Conservation (phyloP, 2,888 invertebrate genomes). For the Antheraea assamensis region DNA sequence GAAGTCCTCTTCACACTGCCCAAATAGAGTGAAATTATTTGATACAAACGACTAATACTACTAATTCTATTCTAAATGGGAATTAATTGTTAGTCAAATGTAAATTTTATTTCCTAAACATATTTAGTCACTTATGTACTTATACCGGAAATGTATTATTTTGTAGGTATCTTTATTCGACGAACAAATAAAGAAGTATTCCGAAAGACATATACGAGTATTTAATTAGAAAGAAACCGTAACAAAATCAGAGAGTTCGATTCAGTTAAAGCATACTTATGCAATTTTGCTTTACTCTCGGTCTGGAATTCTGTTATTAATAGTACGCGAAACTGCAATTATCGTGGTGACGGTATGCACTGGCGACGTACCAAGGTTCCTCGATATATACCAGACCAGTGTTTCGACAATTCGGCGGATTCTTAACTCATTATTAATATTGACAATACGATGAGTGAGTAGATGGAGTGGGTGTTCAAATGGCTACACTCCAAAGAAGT, state of each 20-base stretch:
- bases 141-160: no score
- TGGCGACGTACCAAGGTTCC: constrained; percentile 34
- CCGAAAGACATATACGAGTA: background rate
- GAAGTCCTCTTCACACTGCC: no score
- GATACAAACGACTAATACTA: no score
- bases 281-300: background rate
- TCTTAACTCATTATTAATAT: constrained; percentile 22
- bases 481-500: background rate
- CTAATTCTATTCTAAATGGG: no score
- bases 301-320: background rate
- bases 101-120: no score
- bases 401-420: constrained; percentile 24
- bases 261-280: background rate
- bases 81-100: no score
- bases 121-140: no score
- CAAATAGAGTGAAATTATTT: no score
- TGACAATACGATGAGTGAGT: constrained; percentile 25
- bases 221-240: background rate
- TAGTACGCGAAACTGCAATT: constrained; percentile 2
- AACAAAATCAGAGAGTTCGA: background rate
- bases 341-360: constrained; percentile 16
- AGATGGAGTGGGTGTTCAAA: constrained; percentile 9
- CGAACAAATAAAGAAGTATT: no score
- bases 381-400: constrained; percentile 29
- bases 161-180: no score